These are phyloP conservation scores for Polylopha cassiicola DNA, from an alignment of 2,888 invertebrate species.

Conservation along the genomic window DNA sequence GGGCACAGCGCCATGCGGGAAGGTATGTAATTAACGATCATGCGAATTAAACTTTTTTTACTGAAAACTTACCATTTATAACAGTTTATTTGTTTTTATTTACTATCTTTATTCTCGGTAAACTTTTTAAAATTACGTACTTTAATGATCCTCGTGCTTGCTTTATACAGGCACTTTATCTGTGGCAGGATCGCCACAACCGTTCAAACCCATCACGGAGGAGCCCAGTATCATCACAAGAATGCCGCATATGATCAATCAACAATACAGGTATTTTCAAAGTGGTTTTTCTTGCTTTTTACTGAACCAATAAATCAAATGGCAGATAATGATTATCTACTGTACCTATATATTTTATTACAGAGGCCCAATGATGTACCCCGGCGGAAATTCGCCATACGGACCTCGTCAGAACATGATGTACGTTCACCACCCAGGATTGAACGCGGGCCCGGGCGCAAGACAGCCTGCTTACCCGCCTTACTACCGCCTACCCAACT, in stretches of 20 bases:
- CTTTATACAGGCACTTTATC: slow-evolving; percentile 58
- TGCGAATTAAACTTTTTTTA: too few relatives aligned
- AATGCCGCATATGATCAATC: slow-evolving; percentile 73
- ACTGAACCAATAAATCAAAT: too few relatives aligned
- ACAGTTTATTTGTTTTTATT: too few relatives aligned
- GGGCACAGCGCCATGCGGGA: slow-evolving; percentile 43
- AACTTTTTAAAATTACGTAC: not conserved
- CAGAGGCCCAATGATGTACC: slow-evolving; percentile 67
- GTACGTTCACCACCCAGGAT: slow-evolving; percentile 29
- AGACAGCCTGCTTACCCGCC: slow-evolving; percentile 31
- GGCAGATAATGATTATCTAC: too few relatives aligned
- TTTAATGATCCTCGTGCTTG: not conserved
- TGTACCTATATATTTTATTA: slow-evolving; percentile 14
- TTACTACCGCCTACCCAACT: slow-evolving; percentile 17
- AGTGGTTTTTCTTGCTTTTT: not conserved
- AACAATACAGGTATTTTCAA: slow-evolving; percentile 58
- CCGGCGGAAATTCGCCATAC: slow-evolving; percentile 43
- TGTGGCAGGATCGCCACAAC: slow-evolving; percentile 72
- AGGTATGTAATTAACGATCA: slow-evolving; percentile 36
- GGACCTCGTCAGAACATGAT: slow-evolving; percentile 42
- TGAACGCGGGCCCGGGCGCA: slow-evolving; percentile 22
- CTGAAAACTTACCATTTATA: too few relatives aligned
- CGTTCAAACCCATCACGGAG: slow-evolving; percentile 66
- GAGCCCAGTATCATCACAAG: slow-evolving; percentile 72
- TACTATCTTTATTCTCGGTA: too few relatives aligned